Percentiles rank a stretch among this genome's conserved stretches.
phyloP scores from a whole-genome alignment of 2,888 invertebrate genomes.

The Dicycla oo region DNA sequence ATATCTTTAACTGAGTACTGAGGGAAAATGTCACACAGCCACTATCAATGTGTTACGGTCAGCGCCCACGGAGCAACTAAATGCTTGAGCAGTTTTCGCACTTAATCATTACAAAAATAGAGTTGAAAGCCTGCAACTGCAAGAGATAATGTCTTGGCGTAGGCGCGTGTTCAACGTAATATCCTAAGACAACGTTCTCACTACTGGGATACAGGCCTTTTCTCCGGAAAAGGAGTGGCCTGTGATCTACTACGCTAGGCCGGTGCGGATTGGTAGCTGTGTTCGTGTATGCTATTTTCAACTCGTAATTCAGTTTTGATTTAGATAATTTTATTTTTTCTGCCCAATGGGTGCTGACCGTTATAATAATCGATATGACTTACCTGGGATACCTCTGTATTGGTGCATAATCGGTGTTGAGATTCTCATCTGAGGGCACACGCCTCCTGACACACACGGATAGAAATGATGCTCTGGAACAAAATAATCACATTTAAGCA shows the following conservation, averaged over 20 bases:
- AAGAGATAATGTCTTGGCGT: background rate
- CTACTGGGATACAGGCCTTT: background rate
- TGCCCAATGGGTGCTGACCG: constrained; percentile 25
- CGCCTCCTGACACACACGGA: constrained; percentile 96
- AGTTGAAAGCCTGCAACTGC: background rate
- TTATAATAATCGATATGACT: constrained; percentile 33
- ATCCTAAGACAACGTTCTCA: background rate
- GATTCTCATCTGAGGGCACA: constrained; percentile 97
- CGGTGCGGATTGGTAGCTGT: background rate
- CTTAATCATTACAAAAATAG: constrained; percentile 2
- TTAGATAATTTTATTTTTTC: background rate
- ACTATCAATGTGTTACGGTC: constrained; percentile 16
- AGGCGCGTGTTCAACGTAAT: background rate
- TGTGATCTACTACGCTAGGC: too few relatives aligned
- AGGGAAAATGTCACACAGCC: constrained; percentile 22
- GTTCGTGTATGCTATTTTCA: background rate
- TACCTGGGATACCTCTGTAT: constrained; percentile 94
- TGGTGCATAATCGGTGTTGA: constrained; percentile 95
- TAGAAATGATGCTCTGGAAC: constrained; percentile 92
- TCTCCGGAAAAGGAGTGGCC: background rate
- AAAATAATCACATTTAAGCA: constrained; percentile 39
- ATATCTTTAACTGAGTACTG: constrained; percentile 41
- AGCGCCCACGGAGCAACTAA: constrained; percentile 22
- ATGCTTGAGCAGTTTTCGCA: background rate
- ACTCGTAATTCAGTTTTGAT: background rate